phyloP scores from a whole-genome alignment of 1,140 invertebrate species.

The Trissolcus basalis region DNA sequence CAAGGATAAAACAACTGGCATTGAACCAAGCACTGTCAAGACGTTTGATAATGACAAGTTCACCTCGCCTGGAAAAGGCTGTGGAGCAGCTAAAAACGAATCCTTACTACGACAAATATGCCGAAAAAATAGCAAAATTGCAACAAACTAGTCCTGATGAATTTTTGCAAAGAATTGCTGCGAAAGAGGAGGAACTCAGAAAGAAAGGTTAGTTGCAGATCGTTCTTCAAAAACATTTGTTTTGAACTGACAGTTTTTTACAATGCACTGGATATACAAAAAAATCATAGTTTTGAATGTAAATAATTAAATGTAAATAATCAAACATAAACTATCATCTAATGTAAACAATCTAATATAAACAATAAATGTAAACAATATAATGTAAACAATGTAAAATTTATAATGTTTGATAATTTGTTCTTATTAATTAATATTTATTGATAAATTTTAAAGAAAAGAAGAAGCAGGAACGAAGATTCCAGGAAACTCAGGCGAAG shows the following conservation, averaged over 20 bases:
- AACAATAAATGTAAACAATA: no score
- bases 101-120: slow-evolving; percentile 90
- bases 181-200: slow-evolving; percentile 75
- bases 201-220: slow-evolving; percentile 63
- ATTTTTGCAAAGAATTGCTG: slow-evolving; percentile 82
- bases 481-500: slow-evolving; percentile 64
- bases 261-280: no score
- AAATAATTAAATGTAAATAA: no score
- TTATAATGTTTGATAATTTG: no score
- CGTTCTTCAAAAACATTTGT: not conserved
- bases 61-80: slow-evolving; percentile 76
- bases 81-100: slow-evolving; percentile 83
- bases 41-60: slow-evolving; percentile 77
- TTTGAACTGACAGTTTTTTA: not conserved
- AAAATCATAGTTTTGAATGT: not conserved
- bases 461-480: slow-evolving; percentile 55
- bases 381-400: no score
- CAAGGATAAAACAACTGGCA: no score
- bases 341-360: no score
- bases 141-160: slow-evolving; percentile 86
- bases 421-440: no score
- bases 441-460: slow-evolving; percentile 60
- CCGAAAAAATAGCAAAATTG: slow-evolving; percentile 83
- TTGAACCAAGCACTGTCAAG: slow-evolving; percentile 26
- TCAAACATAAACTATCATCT: no score